Conservation (phyloP, 1,140 invertebrate genomes). For the Acromyrmex charruanus region DNA sequence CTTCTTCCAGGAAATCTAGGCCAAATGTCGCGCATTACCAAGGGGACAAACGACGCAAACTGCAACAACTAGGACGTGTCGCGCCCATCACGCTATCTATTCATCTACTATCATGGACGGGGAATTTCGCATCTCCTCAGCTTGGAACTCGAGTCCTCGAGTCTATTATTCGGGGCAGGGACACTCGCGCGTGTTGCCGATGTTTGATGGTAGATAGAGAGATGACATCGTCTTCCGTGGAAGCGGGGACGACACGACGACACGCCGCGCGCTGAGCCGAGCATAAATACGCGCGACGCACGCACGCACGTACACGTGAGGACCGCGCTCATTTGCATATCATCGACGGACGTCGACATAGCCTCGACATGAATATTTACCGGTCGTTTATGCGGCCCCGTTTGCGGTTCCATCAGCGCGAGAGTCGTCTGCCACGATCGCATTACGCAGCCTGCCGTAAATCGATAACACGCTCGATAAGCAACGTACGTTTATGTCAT, state of each 20-base stretch:
- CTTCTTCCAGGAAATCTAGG: conserved; percentile 52
- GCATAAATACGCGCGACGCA: conserved; percentile 63
- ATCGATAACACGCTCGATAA: conserved; percentile 45
- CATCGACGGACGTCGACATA: conserved; percentile 69
- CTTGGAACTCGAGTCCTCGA: background rate
- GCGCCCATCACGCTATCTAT: conserved; percentile 19
- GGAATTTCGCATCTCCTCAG: conserved; percentile 29
- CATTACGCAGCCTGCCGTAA: background rate
- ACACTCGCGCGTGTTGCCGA: conserved; percentile 68
- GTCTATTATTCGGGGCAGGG: conserved; percentile 67
- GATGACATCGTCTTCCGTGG: conserved; percentile 74
- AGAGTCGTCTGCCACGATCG: conserved; percentile 45
- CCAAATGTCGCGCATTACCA: conserved; percentile 34
- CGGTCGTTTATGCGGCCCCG: conserved; percentile 74
- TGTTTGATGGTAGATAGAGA: conserved; percentile 75
- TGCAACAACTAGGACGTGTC: background rate
- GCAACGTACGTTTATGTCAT: conserved; percentile 20
- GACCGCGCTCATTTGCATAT: conserved; percentile 76
- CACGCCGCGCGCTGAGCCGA: conserved; percentile 45
- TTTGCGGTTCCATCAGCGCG: conserved; percentile 55
- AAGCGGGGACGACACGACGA: conserved; percentile 68
- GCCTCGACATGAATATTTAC: conserved; percentile 80
- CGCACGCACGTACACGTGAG: conserved; percentile 20
- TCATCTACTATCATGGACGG: conserved; percentile 41
- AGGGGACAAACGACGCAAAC: background rate